Percentiles rank a stretch among this genome's conserved stretches.
Conservation (phyloP, 1,140 invertebrate species). For the Archivesica marissinica region DNA sequence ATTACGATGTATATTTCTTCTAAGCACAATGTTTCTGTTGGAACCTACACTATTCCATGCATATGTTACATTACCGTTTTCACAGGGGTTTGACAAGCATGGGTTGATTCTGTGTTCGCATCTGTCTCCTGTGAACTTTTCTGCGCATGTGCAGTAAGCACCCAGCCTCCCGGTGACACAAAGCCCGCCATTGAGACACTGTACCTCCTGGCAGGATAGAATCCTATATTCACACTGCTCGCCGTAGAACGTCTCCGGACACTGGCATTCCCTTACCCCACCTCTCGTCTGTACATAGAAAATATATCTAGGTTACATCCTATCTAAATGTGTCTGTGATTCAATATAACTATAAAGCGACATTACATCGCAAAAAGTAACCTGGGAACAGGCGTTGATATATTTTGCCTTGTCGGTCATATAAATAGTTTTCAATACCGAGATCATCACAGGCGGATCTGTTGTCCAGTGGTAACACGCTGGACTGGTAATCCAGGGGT, state of each 20-base stretch:
- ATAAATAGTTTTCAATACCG: neutral
- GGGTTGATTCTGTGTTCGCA: slow-evolving; percentile 72
- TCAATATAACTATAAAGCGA: too few relatives aligned
- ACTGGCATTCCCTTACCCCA: slow-evolving; percentile 67
- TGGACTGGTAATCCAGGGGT: too few relatives aligned
- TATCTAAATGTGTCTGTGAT: too few relatives aligned
- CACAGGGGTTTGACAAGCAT: slow-evolving; percentile 72
- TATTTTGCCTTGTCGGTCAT: neutral
- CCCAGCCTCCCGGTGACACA: slow-evolving; percentile 87
- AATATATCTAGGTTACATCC: slow-evolving; percentile 84
- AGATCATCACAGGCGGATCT: neutral
- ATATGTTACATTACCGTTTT: slow-evolving; percentile 69
- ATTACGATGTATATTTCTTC: neutral
- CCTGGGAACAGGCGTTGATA: neutral
- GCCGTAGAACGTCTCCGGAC: slow-evolving; percentile 70
- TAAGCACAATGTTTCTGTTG: neutral
- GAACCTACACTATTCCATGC: neutral
- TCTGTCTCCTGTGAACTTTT: slow-evolving; percentile 84
- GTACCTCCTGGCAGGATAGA: slow-evolving; percentile 90
- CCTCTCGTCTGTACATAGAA: slow-evolving; percentile 27
- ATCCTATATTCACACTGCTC: slow-evolving; percentile 85
- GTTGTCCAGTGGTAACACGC: neutral
- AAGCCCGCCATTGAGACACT: slow-evolving; percentile 91
- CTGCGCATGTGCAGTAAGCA: slow-evolving; percentile 89
- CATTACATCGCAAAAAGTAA: too few relatives aligned